Conservation (phyloP, 2,888 invertebrate genomes). For the Drosophila emarginata region DNA sequence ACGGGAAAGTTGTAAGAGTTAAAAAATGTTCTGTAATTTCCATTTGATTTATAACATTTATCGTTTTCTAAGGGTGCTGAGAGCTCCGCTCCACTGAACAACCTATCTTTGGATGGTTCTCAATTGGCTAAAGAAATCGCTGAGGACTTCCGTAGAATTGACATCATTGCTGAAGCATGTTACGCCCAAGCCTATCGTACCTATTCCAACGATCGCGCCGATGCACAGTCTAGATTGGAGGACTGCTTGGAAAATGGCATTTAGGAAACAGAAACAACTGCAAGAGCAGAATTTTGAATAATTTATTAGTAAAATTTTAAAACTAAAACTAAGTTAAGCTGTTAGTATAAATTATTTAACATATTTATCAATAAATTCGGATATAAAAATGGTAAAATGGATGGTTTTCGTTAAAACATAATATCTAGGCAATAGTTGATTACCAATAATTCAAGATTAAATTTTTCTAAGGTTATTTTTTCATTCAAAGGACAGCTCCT, state of each 20-base stretch:
- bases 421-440: no score
- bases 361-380: no score
- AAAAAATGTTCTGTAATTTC: neutral
- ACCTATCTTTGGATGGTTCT: neutral
- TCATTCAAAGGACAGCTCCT: no score
- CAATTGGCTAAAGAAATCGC: neutral
- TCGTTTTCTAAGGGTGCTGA: neutral
- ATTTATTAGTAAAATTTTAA: no score
- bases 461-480: no score
- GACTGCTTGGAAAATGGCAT: neutral
- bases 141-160: neutral
- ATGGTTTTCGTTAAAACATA: no score
- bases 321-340: no score
- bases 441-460: no score
- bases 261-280: neutral
- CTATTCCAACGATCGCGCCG: neutral
- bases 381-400: no score
- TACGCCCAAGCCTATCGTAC: slow-evolving; percentile 4
- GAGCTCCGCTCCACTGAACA: neutral
- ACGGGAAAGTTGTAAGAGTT: neutral
- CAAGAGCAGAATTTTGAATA: neutral
- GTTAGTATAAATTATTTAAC: no score
- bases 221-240: neutral
- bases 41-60: neutral
- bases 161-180: neutral